Evolutionary conservation across 2,113 vertebrate genomes (phyloP).

Genomic region (Hemichromis elongatus): DNA sequence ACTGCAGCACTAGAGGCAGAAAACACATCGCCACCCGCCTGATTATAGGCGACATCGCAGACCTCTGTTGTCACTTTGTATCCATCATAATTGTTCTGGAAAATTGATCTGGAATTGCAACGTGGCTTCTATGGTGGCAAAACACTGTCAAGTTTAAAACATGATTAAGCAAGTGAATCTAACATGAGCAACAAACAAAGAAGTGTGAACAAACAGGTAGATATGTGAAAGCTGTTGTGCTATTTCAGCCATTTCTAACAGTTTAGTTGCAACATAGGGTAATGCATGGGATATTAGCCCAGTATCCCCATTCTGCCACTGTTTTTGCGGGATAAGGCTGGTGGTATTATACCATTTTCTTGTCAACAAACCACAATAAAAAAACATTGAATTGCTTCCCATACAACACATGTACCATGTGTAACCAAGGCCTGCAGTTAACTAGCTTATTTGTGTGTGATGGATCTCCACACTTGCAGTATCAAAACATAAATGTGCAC

Average conservation of each 20-base stretch:
- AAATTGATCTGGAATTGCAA: slow-evolving; percentile 27
- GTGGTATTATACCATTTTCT: background rate
- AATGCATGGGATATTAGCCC: background rate
- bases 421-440: background rate
- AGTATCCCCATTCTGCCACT: background rate
- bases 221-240: background rate
- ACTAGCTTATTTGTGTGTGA: background rate
- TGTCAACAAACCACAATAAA: background rate
- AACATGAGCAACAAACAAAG: background rate
- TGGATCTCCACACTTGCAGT: background rate
- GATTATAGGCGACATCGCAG: slow-evolving; percentile 61
- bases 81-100: slow-evolving; percentile 50
- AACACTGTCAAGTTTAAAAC: background rate
- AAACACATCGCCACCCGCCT: slow-evolving; percentile 16
- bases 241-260: background rate
- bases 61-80: slow-evolving; percentile 58
- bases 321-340: background rate
- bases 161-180: background rate
- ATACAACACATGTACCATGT: background rate
- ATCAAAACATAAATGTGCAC: background rate
- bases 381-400: background rate
- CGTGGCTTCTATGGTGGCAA: slow-evolving; percentile 16
- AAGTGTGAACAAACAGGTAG: too few species aligned
- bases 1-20: slow-evolving; percentile 7
- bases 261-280: background rate